Evolutionary conservation across 2,113 vertebrate species (phyloP).

Genomic region (Nerophis lumbriciformis): DNA sequence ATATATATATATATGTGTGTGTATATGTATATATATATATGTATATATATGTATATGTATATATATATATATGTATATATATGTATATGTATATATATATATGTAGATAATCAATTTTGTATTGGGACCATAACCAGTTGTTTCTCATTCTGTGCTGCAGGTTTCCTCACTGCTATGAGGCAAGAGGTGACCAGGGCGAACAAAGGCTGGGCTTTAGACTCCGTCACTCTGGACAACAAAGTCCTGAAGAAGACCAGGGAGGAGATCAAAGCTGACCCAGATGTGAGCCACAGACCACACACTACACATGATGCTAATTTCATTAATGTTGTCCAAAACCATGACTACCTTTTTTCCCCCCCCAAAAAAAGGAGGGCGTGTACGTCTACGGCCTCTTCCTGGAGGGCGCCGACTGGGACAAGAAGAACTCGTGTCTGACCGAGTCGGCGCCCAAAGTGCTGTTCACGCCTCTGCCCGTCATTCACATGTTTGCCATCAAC

Average conservation of each 20-base stretch:
- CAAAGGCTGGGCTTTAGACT: slow-evolving; percentile 78
- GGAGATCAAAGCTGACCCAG: slow-evolving; percentile 74
- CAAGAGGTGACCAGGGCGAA: slow-evolving; percentile 85
- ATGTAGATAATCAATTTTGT: no score
- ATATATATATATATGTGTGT: no score
- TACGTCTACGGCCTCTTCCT: slow-evolving; percentile 82
- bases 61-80: no score
- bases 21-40: no score
- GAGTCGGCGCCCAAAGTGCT: slow-evolving; percentile 84
- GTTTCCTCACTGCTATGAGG: slow-evolving; percentile 57
- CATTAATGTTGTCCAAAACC: neutral
- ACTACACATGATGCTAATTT: slow-evolving; percentile 2
- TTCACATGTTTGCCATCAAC: slow-evolving; percentile 84
- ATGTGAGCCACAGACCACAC: slow-evolving; percentile 39
- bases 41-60: no score
- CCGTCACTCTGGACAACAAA: slow-evolving; percentile 77
- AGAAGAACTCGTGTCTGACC: slow-evolving; percentile 70
- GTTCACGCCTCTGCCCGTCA: slow-evolving; percentile 80
- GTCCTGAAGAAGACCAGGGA: slow-evolving; percentile 82
- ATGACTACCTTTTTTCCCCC: neutral
- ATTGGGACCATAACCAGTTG: no score
- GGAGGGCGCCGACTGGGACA: slow-evolving; percentile 87
- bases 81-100: no score
- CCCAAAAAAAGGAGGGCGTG: slow-evolving; percentile 68
- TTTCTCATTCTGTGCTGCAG: slow-evolving; percentile 10